These are phyloP conservation scores for Drosophila melanogaster DNA, from an alignment of 1,140 invertebrate genomes.

Conservation along the genomic window DNA sequence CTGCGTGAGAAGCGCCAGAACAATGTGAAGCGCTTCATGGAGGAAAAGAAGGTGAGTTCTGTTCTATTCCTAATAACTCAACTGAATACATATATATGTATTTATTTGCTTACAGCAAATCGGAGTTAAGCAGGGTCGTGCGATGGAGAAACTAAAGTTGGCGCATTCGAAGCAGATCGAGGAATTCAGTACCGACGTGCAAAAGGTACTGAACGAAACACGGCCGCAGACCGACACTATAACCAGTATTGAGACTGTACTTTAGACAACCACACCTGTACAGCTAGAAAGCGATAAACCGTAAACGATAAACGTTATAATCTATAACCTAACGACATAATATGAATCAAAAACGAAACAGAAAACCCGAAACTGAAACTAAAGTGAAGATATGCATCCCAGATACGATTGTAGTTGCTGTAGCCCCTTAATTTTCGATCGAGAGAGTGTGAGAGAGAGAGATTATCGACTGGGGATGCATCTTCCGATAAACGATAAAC, in stretches of 20 bases:
- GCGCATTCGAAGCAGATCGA: constrained; percentile 97
- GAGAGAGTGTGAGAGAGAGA: constrained; percentile 4
- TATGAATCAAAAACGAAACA: constrained; percentile 11
- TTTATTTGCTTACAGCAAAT: constrained; percentile 85
- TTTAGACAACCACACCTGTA: constrained; percentile 68
- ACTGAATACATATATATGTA: not conserved
- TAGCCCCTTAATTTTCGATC: constrained; percentile 1
- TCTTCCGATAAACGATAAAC: constrained; percentile 25
- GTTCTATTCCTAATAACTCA: not conserved
- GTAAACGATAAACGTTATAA: constrained; percentile 37
- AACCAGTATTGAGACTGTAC: constrained; percentile 84
- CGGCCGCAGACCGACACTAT: constrained; percentile 75
- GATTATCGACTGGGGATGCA: constrained; percentile 35
- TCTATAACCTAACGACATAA: constrained; percentile 9
- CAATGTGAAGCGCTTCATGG: constrained; percentile 99
- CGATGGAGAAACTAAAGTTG: constrained; percentile 96
- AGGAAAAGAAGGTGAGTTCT: constrained; percentile 93
- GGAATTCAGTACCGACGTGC: constrained; percentile 95
- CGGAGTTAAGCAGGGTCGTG: constrained; percentile 95
- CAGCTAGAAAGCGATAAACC: constrained; percentile 50
- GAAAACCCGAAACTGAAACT: constrained; percentile 6
- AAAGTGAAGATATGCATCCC: constrained; percentile 33
- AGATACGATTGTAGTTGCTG: constrained; percentile 14
- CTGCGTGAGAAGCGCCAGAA: constrained; percentile 98
- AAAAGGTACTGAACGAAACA: constrained; percentile 88